These are phyloP conservation scores for Drosophila persimilis DNA, from an alignment of 1,140 invertebrate genomes.

Conservation along the genomic window DNA sequence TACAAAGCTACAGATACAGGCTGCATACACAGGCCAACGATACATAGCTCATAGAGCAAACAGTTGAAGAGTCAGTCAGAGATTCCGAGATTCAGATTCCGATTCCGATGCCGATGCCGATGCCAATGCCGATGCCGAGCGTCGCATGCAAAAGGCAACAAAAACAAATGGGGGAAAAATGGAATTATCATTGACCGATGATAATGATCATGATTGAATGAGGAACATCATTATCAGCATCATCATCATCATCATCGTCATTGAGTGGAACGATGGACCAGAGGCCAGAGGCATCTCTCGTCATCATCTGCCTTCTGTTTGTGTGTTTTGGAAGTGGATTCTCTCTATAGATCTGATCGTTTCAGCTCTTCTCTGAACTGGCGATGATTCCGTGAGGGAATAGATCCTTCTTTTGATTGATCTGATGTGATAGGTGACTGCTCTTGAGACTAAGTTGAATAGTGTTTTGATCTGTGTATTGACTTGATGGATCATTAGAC, in stretches of 20 bases:
- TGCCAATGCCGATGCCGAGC: slow-evolving; percentile 29
- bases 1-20: slow-evolving; percentile 19
- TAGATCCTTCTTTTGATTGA: too few species aligned
- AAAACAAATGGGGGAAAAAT: slow-evolving; percentile 44
- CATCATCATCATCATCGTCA: slow-evolving; percentile 24
- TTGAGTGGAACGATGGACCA: slow-evolving; percentile 1
- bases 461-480: too few species aligned
- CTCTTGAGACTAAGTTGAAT: too few species aligned
- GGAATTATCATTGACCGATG: slow-evolving; percentile 63
- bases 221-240: slow-evolving; percentile 17
- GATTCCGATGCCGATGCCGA: slow-evolving; percentile 14
- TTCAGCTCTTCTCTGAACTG: too few species aligned
- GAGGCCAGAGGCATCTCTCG: background rate
- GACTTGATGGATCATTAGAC: too few species aligned
- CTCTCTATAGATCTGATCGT: background rate
- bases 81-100: slow-evolving; percentile 38
- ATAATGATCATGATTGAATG: slow-evolving; percentile 32
- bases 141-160: slow-evolving; percentile 56
- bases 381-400: too few species aligned
- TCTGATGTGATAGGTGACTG: too few species aligned
- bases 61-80: slow-evolving; percentile 33
- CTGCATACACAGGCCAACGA: slow-evolving; percentile 5
- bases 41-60: slow-evolving; percentile 22
- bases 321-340: slow-evolving; percentile 3
- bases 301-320: slow-evolving; percentile 39